Evolutionary conservation across 2,888 invertebrate genomes (phyloP), one percentile per base, ranked within the genome.

Genomic region (Drosophila maculinotata): DNA sequence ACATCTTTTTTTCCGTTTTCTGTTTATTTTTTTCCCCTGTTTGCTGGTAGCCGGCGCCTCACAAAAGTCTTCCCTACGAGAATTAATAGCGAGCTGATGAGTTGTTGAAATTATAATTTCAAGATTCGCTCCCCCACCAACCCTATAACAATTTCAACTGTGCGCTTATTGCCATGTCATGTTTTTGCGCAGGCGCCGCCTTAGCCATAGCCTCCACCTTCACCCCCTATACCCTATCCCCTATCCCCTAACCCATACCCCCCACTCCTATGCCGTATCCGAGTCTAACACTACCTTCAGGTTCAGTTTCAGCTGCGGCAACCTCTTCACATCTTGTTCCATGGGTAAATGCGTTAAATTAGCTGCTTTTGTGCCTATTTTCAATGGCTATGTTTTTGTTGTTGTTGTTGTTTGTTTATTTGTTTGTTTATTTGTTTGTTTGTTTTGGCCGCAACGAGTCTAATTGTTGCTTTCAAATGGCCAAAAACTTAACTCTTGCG

Each of bases 1-100:
- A 35, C n/a, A n/a, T n/a, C n/a, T 20, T 20, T 38, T 41, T 44
- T 25, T 48, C 25, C 36, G 15, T 36, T 25, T 35, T 35, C n/a
- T 30, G 1, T 41, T 48, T 36, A 33, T 30, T 30, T 28, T 39
- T 20, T 41, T 33, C 20, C 38, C 38, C 6, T 14, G 25, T 48
- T 49, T 49, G 44, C 44, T 41, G 58, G 33, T 58, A n/a, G 59
- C 41, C 59, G 85, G 87, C 87, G 85, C 79, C 82, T 69, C 57
- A 66, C 54, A 49, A 53, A 57, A 30, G 35, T 44, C 56, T 58
- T 58, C 42, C 30, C 53, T 53, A 48, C 41, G 26, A 76, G 78
- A 85, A 86, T 89, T 87, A 89, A 87, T 89, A 71, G 88, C 79
- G 57, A 79, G 25, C 59, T 82, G 89, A 87, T 87, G 86, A 87